Evolutionary conservation across 2,113 vertebrate genomes (phyloP), one percentile per base, ranked within the genome.

Genomic region (Sceloporus tristichus): DNA sequence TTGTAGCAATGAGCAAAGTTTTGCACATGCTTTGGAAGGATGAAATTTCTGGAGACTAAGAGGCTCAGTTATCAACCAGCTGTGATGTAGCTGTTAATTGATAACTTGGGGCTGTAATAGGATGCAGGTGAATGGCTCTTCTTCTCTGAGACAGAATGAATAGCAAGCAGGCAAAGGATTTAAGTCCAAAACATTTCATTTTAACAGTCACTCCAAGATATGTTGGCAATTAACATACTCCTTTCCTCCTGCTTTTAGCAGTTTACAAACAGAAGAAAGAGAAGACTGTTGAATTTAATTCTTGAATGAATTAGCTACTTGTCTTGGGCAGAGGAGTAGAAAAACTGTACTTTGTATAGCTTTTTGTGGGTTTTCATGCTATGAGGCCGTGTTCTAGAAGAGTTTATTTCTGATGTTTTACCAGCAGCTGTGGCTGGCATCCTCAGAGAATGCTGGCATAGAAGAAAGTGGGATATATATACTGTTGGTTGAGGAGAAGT

Each of bases 31-130:
- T 21, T 85, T 74, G 54, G 66, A 89, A 88, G 42, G 75, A 89
- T 86, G 53, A 85, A 66, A 78, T 84, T 8, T 13, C 0, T 56
- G 66, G 59, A 25, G 21, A 59, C 88, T 79, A 66, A 59, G 48
- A 59, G 1, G 13, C 34, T 87, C 66, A 4, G 83, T 91, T 90
- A 29, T 82, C 71, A 79, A 87, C 11, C 1, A 53, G 56, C 48
- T 82, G 0, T 77, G 82, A 84, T 81, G 88, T 90, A 34, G 78
- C 34, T 87, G 75, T 59, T 84, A 90, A 79, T 40, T 86, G 91
- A 80, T 86, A 80, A 85, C 66, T 91, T 88, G 1, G 16, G 88
- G 86, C 75, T 25, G 82, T 48, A 88, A 74, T 5, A 77, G 87
- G 89, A 82, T 73, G 34, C 40, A 68, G 88, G 23, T 0, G 0